Evolutionary conservation across 64 coral and sea anemone genomes (phyloP), one percentile per base, ranked within the genome.

Genomic region (Trachythela sp.): DNA sequence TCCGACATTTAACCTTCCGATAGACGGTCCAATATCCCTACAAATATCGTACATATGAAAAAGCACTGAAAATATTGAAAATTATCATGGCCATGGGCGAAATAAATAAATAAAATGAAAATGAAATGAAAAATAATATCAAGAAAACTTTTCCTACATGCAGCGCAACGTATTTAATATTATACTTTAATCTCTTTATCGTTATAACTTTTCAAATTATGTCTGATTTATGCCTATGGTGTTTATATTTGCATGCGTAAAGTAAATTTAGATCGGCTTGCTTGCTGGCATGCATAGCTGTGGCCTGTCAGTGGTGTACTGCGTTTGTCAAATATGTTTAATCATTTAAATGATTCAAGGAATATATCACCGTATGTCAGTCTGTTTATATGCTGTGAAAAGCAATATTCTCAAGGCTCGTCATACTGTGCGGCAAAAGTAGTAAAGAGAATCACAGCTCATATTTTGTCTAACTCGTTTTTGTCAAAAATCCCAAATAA

Each of bases 321-420:
- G 75, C 75, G 75, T 80, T 80, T 80, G 26, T 14, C 33, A 80
- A 39, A 80, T 80, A 20, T 80, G 33, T 37, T 80, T 80, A 80
- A 80, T 80, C 75, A 80, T 80, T 80, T 80, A 80, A 80, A 80
- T 80, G 75, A 39, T 80, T 37, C 33, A 18, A 8, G 20, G 10
- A 80, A 64, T 64, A n/a, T 64, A n/a, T 80, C 75, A 80, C 75
- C 20, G 75, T 39, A 37, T 39, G 75, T 35, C 4, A 29, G 75
- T 80, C 20, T 64, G 17, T 64, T 13, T 13, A 80, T 36, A 80
- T 35, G 75, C 75, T 80, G 75, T 80, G 75, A 37, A 37, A 36
- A 35, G 37, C 37, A 80, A 30, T 37, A 37, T 80, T 37, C 37
- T 1, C 75, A 29, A 15, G 15, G 30, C 30, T 17, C n/a, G 30